These are phyloP conservation scores for Micrastur ruficollis DNA, from an alignment of 2,797 vertebrate genomes.

Conservation along the genomic window DNA sequence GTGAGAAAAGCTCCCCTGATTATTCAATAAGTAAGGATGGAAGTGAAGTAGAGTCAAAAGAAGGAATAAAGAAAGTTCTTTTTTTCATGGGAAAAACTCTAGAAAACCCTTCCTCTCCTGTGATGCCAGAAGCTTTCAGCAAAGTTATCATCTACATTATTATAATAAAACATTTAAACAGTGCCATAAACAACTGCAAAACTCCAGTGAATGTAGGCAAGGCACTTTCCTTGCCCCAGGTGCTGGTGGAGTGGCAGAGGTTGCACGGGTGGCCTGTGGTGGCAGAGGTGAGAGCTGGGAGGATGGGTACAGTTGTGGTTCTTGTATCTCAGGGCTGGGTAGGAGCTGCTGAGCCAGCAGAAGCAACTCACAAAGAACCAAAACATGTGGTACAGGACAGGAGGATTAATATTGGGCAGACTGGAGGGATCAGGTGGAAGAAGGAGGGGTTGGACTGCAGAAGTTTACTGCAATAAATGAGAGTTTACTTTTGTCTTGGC, in stretches of 20 bases:
- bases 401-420: neutral
- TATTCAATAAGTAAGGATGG: neutral
- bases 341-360: neutral
- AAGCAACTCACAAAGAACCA: neutral
- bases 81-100: neutral
- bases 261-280: fast-evolving
- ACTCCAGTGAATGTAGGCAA: neutral
- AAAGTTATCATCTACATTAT: neutral
- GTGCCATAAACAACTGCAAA: neutral
- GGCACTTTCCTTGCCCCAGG: fast-evolving
- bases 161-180: neutral
- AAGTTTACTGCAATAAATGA: neutral
- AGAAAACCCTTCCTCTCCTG: neutral
- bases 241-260: neutral
- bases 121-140: neutral
- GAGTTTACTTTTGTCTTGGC: neutral
- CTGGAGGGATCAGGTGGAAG: neutral
- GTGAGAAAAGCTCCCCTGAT: neutral
- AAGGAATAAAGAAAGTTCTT: neutral
- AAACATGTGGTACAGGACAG: neutral
- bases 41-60: neutral
- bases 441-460: neutral
- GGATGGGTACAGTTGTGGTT: fast-evolving
- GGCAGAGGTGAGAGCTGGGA: neutral
- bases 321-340: neutral